Conservation (phyloP, 2,797 vertebrate genomes). For the Acanthiza pusilla region DNA sequence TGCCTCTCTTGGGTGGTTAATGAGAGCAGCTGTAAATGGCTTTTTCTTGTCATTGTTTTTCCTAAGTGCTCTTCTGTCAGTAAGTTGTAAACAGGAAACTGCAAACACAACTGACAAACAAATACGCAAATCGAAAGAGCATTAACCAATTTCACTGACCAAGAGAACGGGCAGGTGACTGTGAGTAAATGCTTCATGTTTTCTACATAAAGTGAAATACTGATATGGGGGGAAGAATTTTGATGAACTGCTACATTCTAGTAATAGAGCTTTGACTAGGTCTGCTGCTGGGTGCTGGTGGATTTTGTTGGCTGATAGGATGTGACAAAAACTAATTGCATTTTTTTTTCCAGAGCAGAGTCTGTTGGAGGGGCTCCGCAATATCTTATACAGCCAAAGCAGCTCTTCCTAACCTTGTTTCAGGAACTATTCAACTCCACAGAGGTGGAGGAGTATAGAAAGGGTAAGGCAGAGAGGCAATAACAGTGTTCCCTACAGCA, state of each 20-base stretch:
- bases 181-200: neutral
- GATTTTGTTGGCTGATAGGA: neutral
- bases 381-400: neutral
- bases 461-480: neutral
- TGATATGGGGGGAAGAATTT: neutral
- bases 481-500: neutral
- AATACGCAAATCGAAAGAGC: neutral
- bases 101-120: neutral
- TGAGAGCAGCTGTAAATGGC: accelerated
- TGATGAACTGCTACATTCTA: neutral
- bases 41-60: neutral
- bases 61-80: neutral
- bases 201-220: neutral
- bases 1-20: neutral
- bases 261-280: neutral
- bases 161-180: neutral
- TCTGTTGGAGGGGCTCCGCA: neutral
- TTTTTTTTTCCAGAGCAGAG: neutral
- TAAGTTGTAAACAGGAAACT: neutral
- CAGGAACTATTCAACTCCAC: neutral
- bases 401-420: neutral
- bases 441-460: neutral
- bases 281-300: neutral
- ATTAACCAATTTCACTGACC: neutral
- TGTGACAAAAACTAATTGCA: neutral